A percentile compares a stretch with the other conserved stretches of the same genome.
phyloP scores from a whole-genome alignment of 2,113 vertebrate species.

The Girardinichthys multiradiatus region DNA sequence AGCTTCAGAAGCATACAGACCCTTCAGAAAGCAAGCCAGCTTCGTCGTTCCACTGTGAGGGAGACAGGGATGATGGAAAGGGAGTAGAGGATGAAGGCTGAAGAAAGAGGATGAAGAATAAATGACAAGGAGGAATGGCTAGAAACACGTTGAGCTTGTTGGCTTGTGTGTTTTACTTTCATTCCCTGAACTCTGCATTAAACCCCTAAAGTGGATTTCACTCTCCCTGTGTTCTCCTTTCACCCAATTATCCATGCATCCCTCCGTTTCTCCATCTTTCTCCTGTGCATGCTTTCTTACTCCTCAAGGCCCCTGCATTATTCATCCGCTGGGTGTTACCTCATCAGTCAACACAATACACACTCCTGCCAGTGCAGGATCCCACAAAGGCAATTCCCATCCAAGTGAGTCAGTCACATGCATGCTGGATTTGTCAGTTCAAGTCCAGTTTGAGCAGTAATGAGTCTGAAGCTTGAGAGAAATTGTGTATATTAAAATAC shows the following conservation, averaged over 20 bases:
- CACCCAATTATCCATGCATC: conserved; percentile 44
- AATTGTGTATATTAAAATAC: too few species aligned
- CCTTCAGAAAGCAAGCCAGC: conserved; percentile 50
- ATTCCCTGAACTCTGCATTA: conserved; percentile 13
- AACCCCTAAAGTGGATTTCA: conserved; percentile 32
- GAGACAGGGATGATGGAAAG: conserved; percentile 5
- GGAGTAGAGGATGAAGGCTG: background rate
- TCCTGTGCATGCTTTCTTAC: conserved; percentile 19
- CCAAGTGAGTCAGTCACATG: conserved; percentile 16
- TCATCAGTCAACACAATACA: conserved; percentile 64
- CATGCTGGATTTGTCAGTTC: background rate
- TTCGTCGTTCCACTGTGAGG: conserved; percentile 25
- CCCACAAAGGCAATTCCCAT: conserved; percentile 28
- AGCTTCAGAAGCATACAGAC: conserved; percentile 43
- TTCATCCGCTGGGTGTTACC: conserved; percentile 68
- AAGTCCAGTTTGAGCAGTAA: background rate
- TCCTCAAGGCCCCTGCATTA: conserved; percentile 57
- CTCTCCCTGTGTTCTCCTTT: conserved; percentile 33
- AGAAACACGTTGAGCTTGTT: conserved; percentile 18
- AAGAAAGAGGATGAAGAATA: conserved; percentile 4
- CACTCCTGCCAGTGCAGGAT: conserved; percentile 21
- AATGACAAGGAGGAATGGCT: background rate
- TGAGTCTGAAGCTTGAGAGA: too few species aligned
- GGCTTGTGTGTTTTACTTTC: conserved; percentile 35
- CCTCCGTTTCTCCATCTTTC: conserved; percentile 1